Evolutionary conservation across 2,888 invertebrate species (phyloP).

Genomic region (Eudasyphora cyanicolor): DNA sequence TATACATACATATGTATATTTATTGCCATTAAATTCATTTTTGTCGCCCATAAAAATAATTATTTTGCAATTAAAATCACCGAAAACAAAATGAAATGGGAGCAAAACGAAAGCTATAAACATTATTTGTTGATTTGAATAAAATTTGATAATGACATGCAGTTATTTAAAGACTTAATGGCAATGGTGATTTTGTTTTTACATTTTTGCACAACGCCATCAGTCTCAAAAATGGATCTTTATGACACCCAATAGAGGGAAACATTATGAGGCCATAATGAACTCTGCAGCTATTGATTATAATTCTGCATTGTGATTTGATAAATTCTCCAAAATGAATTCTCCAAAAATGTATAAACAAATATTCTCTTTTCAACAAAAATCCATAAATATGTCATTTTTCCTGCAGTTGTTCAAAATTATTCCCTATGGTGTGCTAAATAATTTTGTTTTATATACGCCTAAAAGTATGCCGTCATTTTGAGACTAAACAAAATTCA

Average conservation of each 20-base stretch:
- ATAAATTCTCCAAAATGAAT: too few species aligned
- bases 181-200: not conserved
- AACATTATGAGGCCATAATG: too few species aligned
- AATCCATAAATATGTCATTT: not conserved
- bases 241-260: not conserved
- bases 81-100: not conserved
- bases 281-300: too few species aligned
- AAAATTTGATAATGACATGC: conserved; percentile 21
- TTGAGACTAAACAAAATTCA: not conserved
- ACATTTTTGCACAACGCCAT: not conserved
- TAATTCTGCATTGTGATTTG: not conserved
- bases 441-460: not conserved
- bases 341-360: too few species aligned
- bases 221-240: not conserved
- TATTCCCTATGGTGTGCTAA: not conserved
- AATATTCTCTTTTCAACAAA: not conserved
- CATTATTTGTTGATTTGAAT: not conserved
- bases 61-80: conserved; percentile 21
- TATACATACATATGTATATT: not conserved
- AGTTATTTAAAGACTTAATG: not conserved
- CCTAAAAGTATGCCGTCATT: not conserved
- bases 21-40: conserved; percentile 26
- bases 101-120: not conserved
- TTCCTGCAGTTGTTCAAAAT: not conserved
- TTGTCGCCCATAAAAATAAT: conserved; percentile 26